Evolutionary conservation across 2,888 invertebrate genomes (phyloP), one percentile per base, ranked within the genome.

Genomic region (Leptinotarsa peninsularis): DNA sequence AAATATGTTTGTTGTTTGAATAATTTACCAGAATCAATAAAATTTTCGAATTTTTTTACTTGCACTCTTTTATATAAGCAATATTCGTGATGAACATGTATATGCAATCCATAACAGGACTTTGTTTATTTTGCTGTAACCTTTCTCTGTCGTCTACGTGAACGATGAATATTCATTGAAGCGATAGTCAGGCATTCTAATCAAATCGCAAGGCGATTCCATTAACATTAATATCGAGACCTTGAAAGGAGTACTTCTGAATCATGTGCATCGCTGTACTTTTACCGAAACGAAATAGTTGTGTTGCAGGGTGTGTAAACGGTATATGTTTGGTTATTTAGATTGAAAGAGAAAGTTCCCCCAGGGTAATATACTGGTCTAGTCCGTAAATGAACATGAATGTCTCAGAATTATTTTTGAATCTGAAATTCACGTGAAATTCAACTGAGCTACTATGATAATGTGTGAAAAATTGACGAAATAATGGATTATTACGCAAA

Each of bases 291-390:
- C 58, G 23, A 58, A 58, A 58, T 21, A 23, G 23, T 58, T 18
- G 18, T 54, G 21, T 23, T 58, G 58, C 58, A 58, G 58, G 58
- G 58, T 58, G 58, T 58, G 58, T 23, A 4, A 58, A 58, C 27
- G 23, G 18, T 58, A 58, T 18, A 58, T 10, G 15, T 58, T 58
- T 21, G 21, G n/a, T 10, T 43, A 21, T 58, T 58, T 23, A 58
- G 58, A 58, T 15, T 58, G 58, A 23, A 58, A 58, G 58, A 23
- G 58, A 58, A 58, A 58, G 58, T 58, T 23, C 58, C 58, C 58
- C 23, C 15, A 58, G 58, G 23, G 58, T 21, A 58, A 58, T 4
- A 18, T 13, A 54, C 18, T 54, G 54, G 54, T 54, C 54, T 18
- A 54, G 13, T 54, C 54, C 10, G 43, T 43, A 43, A 43, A 43